Conservation (phyloP, 2,113 vertebrate genomes). For the Phylloscopus whistleri region DNA sequence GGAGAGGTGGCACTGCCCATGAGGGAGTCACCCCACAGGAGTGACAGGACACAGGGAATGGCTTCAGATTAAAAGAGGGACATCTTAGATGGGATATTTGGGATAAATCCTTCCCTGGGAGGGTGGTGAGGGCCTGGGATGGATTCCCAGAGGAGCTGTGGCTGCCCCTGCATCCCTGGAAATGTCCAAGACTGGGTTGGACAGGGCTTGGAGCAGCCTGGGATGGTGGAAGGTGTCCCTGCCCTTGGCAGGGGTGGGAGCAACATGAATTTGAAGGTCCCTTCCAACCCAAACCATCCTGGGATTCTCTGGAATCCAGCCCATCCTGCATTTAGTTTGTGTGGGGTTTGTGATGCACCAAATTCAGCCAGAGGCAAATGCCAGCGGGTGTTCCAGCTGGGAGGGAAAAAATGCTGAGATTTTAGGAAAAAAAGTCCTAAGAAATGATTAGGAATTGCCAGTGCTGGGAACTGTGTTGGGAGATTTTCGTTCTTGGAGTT, state of each 20-base stretch:
- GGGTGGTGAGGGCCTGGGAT: background rate
- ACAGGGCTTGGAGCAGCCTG: background rate
- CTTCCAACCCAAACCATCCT: background rate
- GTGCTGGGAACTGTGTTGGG: background rate
- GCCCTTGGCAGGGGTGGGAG: background rate
- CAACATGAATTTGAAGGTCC: accelerated
- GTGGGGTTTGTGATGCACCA: background rate
- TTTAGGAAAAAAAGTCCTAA: background rate
- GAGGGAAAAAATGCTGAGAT: background rate
- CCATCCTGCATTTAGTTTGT: background rate
- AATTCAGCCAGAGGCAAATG: background rate
- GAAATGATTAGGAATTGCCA: background rate
- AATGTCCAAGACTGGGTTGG: background rate
- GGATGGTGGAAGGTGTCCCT: background rate
- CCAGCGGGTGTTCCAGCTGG: background rate
- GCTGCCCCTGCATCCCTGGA: background rate
- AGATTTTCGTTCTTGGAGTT: background rate
- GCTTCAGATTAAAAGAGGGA: background rate
- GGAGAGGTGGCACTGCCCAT: background rate
- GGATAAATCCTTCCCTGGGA: background rate
- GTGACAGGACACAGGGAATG: background rate
- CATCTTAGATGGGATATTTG: background rate
- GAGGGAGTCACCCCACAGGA: background rate
- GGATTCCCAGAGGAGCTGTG: background rate
- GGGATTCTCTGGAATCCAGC: background rate